phyloP scores from a whole-genome alignment of 2,797 vertebrate genomes.

The Anguilla pacifica region DNA sequence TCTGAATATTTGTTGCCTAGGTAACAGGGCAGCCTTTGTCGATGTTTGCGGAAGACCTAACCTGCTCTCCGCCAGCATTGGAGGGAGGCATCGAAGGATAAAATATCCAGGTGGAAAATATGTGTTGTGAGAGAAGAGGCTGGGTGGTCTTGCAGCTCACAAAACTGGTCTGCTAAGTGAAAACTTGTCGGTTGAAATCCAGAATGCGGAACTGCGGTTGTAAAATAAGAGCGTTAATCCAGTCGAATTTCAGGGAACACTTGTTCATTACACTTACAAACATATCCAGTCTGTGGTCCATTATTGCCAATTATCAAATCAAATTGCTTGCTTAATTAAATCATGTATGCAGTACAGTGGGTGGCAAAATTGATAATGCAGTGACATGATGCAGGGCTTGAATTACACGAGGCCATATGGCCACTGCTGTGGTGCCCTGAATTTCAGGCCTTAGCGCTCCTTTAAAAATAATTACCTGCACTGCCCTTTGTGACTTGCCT shows the following conservation, averaged over 20 bases:
- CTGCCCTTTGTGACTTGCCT: no score
- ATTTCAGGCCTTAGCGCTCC: no score
- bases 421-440: no score
- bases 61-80: constrained; percentile 36
- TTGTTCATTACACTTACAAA: background rate
- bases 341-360: background rate
- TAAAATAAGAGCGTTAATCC: background rate
- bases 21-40: constrained; percentile 50
- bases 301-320: background rate
- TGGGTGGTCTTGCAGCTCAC: background rate
- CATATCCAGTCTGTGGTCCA: background rate
- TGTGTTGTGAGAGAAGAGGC: background rate
- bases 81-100: background rate
- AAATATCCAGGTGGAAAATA: background rate
- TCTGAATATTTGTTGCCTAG: constrained; percentile 52
- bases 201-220: background rate
- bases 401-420: no score
- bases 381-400: no score
- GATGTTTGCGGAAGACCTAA: constrained; percentile 38
- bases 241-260: background rate
- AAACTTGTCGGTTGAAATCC: background rate
- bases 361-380: no score
- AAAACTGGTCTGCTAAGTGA: background rate
- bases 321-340: background rate
- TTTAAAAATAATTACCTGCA: no score